Base-by-base conservation (phyloP, 2,888 invertebrate genomes). In the Leucozona laternaria region DNA sequence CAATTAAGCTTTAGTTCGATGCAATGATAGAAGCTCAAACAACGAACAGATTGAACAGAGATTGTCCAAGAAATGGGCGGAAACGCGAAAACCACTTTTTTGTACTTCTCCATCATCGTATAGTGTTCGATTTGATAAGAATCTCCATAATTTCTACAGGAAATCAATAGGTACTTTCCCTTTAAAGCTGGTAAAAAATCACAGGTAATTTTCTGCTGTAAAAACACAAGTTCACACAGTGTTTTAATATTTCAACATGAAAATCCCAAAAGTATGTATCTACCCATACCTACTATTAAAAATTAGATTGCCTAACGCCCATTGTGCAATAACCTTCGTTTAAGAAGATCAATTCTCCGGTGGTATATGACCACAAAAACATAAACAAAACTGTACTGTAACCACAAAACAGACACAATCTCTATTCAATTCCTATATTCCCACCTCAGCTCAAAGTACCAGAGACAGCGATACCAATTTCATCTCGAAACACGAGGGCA, bases 291-390 rank as follows among this genome's bases (percentile, higher is more conserved):
- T 15, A 6, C 53, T n/a, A 60, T 40, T 40, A 40, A 40, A 40
- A 40, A 13, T 4, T 31, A 15, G 15, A 53, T 73, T 78, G 68
- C 82, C 34, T 17, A 78, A 73, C 60, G 45, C 66, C 66, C 34
- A 64, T 70, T 66, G 40, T 34, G 64, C 34, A 15, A 40, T 70
- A 83, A 62, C 83, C 79, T 83, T 79, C 70, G 31, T 73, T 43
- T 25, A 20, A 76, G 72, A 75, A 64, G 71, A 84, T 79, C 70
- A 71, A 71, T 79, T 71, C 25, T 48, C 55, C 15, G 22, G 55
- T 50, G 31, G 50, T 53, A 34, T 53, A 34, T 64, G 57, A 71
- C 50, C 79, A 70, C 73, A 73, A 60, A 64, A 45, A 34, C 31
- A 34, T 17, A 37, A 77, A 57, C 17, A 25, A 57, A 7, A 40